Evolutionary conservation across 2,888 invertebrate species (phyloP).

Genomic region (Nomada fabriciana): DNA sequence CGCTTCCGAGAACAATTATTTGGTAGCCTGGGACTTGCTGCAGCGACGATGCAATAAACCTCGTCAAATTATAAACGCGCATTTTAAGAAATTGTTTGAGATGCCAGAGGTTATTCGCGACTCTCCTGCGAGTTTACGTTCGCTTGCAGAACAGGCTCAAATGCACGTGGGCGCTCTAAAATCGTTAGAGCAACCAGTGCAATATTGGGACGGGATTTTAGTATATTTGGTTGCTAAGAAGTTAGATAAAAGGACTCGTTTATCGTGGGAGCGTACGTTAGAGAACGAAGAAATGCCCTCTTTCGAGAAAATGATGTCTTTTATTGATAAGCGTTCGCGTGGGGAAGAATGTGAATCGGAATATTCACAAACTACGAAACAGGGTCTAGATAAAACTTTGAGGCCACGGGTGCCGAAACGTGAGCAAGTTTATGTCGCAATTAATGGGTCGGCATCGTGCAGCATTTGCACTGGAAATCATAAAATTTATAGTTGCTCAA

Average conservation of each 20-base stretch:
- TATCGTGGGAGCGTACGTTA: slow-evolving; percentile 11
- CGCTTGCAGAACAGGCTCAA: neutral
- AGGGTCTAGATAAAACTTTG: too few relatives aligned
- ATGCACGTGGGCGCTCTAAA: neutral
- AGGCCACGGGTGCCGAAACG: too few relatives aligned
- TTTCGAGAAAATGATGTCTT: neutral
- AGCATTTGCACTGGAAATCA: too few relatives aligned
- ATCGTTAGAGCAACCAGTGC: neutral
- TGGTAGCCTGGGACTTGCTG: slow-evolving; percentile 6
- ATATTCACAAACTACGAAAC: neutral
- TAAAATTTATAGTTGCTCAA: neutral
- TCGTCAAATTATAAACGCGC: neutral
- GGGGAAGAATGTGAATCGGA: neutral
- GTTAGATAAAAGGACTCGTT: slow-evolving; percentile 8
- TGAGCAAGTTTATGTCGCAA: too few relatives aligned
- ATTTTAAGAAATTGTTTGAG: neutral
- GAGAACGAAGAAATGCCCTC: slow-evolving; percentile 14
- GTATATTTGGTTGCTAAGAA: neutral
- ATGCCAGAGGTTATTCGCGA: neutral
- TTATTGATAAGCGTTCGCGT: neutral
- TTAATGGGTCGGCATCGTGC: too few relatives aligned
- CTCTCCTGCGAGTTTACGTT: neutral
- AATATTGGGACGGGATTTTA: neutral
- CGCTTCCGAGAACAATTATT: neutral
- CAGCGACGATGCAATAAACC: neutral